Evolutionary conservation across 2,888 invertebrate species (phyloP), one percentile per base, ranked within the genome.

Genomic region (Alviniconcha strummeri): DNA sequence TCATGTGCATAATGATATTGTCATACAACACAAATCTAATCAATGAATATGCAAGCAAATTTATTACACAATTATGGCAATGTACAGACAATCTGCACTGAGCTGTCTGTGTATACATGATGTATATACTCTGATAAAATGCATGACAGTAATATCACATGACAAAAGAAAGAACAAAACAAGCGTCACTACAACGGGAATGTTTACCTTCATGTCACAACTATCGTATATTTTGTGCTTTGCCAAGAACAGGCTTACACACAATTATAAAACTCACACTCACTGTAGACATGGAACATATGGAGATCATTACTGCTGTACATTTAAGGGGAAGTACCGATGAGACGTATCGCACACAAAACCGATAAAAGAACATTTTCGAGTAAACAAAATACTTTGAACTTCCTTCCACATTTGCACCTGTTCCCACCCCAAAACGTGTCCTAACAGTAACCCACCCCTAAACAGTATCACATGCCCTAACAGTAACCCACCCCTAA

Each of bases 41-140:
- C 60, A 60, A 60, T 60, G 60, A 72, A 75, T 17, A 55, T 75
- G 54, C 17, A 75, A 75, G 75, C 75, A 55, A 75, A 60, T 60
- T 36, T 60, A 55, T 75, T 55, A 55, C n/a, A 74, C 52, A 55
- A 75, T 75, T 75, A 75, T 75, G 75, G 75, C 75, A 75, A 17
- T 75, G 55, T 6, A 75, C 54, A 54, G 75, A n/a, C 55, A 75
- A 55, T 7, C 64, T 13, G 64, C n/a, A 15, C 69, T 69, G 6
- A n/a, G 69, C n/a, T 69, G 69, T 17, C 69, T 69, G 60, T 60
- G 60, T 60, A 60, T 69, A 15, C n/a, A 75, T 36, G 36, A 36
- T 36, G 36, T 36, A 36, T 36, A 36, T 36, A 36, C 36, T 36
- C 36, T 36, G 36, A 36, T 36, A 36, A 36, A 36, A 36, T 36